Percentiles rank a stretch among this genome's conserved stretches.
These are phyloP conservation scores for Dione vanillae DNA, from an alignment of 2,888 invertebrate species.

Conservation along the genomic window DNA sequence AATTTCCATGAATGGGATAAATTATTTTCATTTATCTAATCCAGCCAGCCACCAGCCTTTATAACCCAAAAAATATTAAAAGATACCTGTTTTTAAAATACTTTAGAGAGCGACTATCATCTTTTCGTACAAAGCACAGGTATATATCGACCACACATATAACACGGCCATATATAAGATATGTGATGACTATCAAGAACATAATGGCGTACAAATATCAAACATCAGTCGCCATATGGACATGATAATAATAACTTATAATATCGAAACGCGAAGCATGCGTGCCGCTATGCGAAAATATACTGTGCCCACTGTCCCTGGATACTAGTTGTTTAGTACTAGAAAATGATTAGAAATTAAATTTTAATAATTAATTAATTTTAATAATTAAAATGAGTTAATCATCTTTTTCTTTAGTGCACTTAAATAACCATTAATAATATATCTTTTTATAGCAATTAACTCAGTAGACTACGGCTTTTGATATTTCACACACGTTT, in stretches of 20 bases:
- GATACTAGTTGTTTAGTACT: not conserved
- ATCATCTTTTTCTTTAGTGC: too few relatives aligned
- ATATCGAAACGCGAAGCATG: slow-evolving; percentile 46
- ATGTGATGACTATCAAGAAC: slow-evolving; percentile 25
- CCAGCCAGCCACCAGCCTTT: too few relatives aligned
- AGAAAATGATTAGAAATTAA: not conserved
- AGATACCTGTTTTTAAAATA: too few relatives aligned
- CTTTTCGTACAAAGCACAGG: not conserved
- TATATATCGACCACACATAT: slow-evolving; percentile 15
- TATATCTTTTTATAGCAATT: too few relatives aligned
- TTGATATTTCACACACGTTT: too few relatives aligned
- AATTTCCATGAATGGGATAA: too few relatives aligned
- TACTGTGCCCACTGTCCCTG: slow-evolving; percentile 47
- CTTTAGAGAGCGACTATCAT: too few relatives aligned
- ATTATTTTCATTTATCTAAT: too few relatives aligned
- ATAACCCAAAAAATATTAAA: too few relatives aligned
- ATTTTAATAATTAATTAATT: too few relatives aligned
- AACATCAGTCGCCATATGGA: slow-evolving; percentile 42
- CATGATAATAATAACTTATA: slow-evolving; percentile 47
- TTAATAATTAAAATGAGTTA: not conserved
- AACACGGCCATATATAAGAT: not conserved
- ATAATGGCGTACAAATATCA: slow-evolving; percentile 32
- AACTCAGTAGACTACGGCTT: too few relatives aligned
- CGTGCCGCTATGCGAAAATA: slow-evolving; percentile 47
- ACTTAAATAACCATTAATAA: too few relatives aligned